Evolutionary conservation across 2,113 vertebrate genomes (phyloP).

Genomic region (Scartelaos histophorus): DNA sequence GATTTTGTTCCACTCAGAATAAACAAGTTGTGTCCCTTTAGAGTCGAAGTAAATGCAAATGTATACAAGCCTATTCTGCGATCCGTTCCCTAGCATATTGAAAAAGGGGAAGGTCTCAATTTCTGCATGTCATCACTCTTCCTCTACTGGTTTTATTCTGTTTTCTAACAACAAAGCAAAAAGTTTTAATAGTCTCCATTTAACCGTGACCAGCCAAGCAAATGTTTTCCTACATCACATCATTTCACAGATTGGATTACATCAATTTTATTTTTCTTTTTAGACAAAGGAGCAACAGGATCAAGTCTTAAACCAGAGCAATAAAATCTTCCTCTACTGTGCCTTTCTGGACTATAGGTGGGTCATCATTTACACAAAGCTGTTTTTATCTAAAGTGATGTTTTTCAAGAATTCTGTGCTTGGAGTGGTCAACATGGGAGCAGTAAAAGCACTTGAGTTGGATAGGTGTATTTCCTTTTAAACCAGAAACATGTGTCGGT

Average conservation of each 20-base stretch:
- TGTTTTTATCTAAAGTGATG: constrained; percentile 25
- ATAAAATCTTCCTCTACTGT: constrained; percentile 87
- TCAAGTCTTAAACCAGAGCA: constrained; percentile 81
- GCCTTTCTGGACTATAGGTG: constrained; percentile 96
- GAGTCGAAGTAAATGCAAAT: background rate
- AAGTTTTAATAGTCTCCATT: constrained; percentile 5
- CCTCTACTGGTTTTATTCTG: constrained; percentile 17
- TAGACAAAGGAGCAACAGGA: constrained; percentile 83
- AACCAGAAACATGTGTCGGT: constrained; percentile 33
- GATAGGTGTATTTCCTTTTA: constrained; percentile 33
- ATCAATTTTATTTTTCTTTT: constrained; percentile 35
- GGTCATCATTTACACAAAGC: constrained; percentile 20
- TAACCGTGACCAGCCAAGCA: background rate
- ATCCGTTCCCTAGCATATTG: background rate
- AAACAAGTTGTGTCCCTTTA: background rate
- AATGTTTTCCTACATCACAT: constrained; percentile 21
- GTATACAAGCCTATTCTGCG: background rate
- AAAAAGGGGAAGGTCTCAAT: background rate
- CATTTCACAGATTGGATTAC: constrained; percentile 15
- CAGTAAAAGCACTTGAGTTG: constrained; percentile 10
- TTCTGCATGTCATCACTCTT: constrained; percentile 14
- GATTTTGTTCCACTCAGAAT: background rate
- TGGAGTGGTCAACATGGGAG: constrained; percentile 17
- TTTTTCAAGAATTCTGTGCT: constrained; percentile 9
- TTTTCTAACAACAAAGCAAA: constrained; percentile 20